Evolutionary conservation across 1,140 invertebrate genomes (phyloP), one percentile per base, ranked within the genome.

Genomic region (Brachionus plicatilis): DNA sequence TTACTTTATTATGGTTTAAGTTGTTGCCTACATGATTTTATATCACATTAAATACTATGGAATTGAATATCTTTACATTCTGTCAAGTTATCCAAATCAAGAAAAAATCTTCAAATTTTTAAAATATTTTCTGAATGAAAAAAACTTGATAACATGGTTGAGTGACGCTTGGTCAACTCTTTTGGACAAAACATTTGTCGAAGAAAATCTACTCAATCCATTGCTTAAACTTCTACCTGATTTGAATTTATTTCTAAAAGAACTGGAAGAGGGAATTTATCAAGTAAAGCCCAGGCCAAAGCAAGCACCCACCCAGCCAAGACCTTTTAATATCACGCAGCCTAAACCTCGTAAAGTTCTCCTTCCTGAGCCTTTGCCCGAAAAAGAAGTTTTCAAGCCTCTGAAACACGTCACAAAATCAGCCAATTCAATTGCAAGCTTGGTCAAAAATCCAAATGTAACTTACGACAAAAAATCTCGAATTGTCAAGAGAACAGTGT

Each of bases 141-240:
- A 86, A 84, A 88, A 87, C 79, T 70, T 90, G 29, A n/a, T 86
- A 12, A 88, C 88, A 2, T 90, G 88, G 89, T 88, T 89, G 56
- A 88, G 88, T 76, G 88, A 89, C 86, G 86, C 86, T 53, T 90
- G 89, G 89, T 86, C 86, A 33, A 88, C 87, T 75, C 85, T 86
- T 27, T 89, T 88, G 86, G 89, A 90, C 45, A 75, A 85, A 79
- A 83, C 82, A 0, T 90, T 88, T 87, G 89, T 90, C 14, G 86
- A 89, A 82, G 87, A 85, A 0, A 86, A 85, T 11, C 72, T 90
- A 0, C 78, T 90, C 4, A 87, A 87, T 50, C 88, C 88, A 24
- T 41, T 88, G 24, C 53, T 66, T 20, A 65, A 68, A 82, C 17
- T 33, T 3, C 9, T 65, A 6, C 79, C 79, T 3, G 79, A 82